Percentiles rank a stretch among this genome's conserved stretches.
Evolutionary conservation across 2,888 invertebrate genomes (phyloP).

Genomic region (Acanthosepion pharaonis): DNA sequence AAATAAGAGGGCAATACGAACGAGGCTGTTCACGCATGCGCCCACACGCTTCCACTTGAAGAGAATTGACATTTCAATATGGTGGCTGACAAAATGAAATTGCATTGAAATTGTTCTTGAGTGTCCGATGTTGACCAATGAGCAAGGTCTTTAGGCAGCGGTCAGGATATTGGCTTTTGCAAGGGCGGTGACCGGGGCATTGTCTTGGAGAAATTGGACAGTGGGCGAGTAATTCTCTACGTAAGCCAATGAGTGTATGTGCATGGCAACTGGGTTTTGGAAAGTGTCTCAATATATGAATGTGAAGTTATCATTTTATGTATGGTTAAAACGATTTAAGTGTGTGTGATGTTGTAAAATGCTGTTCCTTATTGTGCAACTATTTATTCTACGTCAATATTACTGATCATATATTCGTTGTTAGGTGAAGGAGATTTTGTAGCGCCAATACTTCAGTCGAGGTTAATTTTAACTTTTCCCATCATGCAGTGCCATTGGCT

Average conservation of each 20-base stretch:
- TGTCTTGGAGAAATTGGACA: neutral
- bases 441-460: neutral
- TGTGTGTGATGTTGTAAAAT: neutral
- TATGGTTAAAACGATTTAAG: neutral
- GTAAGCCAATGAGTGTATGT: neutral
- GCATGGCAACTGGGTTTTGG: neutral
- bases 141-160: conserved; percentile 12
- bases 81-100: conserved; percentile 33
- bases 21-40: neutral
- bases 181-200: neutral
- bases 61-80: conserved; percentile 4
- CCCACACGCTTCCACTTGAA: neutral
- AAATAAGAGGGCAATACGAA: neutral
- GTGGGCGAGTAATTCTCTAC: neutral
- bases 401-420: neutral
- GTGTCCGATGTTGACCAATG: conserved; percentile 33
- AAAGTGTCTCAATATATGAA: neutral
- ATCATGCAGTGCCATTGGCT: no score
- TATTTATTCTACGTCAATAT: neutral
- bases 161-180: conserved; percentile 33
- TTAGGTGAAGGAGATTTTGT: neutral
- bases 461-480: neutral
- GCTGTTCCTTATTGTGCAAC: neutral
- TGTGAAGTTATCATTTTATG: neutral
- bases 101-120: neutral